A percentile compares a stretch with the other conserved stretches of the same genome.
Evolutionary conservation across 2,888 invertebrate species (phyloP).

Genomic region (Acrocera orbiculus): DNA sequence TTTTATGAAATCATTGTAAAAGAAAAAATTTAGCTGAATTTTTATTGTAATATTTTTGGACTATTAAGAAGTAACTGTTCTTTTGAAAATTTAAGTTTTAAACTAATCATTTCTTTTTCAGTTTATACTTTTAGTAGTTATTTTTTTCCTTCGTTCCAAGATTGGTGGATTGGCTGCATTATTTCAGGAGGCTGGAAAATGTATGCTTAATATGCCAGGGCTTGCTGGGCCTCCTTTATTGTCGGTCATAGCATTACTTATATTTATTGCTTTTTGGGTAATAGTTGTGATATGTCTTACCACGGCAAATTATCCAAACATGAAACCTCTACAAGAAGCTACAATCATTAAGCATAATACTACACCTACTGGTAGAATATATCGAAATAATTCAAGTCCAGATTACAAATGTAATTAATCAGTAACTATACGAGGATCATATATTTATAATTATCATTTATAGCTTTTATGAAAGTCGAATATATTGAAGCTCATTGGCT

Average conservation of each 20-base stretch:
- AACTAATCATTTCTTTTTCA: constrained; percentile 26
- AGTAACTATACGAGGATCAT: background rate
- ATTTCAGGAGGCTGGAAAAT: constrained; percentile 80
- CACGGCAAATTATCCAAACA: constrained; percentile 60
- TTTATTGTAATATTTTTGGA: background rate
- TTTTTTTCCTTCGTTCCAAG: constrained; percentile 60
- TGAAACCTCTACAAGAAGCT: constrained; percentile 29
- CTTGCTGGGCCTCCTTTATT: constrained; percentile 69
- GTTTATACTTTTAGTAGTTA: constrained; percentile 53
- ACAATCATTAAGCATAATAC: background rate
- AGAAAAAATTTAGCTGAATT: too few relatives aligned
- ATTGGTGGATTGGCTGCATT: constrained; percentile 66
- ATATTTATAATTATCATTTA: constrained; percentile 14
- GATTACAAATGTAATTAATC: constrained; percentile 19
- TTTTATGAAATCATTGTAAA: too few relatives aligned
- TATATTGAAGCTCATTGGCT: constrained; percentile 63
- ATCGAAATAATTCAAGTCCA: constrained; percentile 14
- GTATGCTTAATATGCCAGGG: constrained; percentile 66
- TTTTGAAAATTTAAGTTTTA: background rate
- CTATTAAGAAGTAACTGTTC: too few relatives aligned
- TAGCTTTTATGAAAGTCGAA: constrained; percentile 48
- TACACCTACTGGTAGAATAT: constrained; percentile 15
- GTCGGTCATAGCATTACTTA: constrained; percentile 59
- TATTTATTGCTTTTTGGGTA: constrained; percentile 77
- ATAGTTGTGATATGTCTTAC: constrained; percentile 59